Base-by-base conservation (phyloP, 2,888 invertebrate species). In the Eupithecia exiguata region DNA sequence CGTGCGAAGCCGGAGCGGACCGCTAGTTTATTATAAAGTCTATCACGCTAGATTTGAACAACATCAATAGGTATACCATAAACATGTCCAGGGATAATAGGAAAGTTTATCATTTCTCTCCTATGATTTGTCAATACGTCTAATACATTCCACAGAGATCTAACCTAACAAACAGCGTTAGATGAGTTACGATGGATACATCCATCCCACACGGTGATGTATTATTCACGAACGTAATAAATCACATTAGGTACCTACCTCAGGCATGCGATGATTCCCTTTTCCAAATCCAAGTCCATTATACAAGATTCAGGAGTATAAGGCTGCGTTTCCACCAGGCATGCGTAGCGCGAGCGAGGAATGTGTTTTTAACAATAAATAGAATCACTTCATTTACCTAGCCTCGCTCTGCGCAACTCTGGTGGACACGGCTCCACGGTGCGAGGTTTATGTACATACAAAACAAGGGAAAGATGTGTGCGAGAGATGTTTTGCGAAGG, bases 191-290 rank as follows among this genome's bases (percentile, higher is more conserved):
- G 88, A 87, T 84, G 85, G 85, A 86, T 86, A 84, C 77, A 83
- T 84, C 82, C 84, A 83, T 82, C 84, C 84, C 86, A 84, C 84
- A 83, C 83, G 82, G 82, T 83, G 80, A 90, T 90, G 88, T 86
- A 85, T 90, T 89, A 90, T 90, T 90, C 89, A 90, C 79, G 79
- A 75, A 75, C 79, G 85, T 87, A 85, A 90, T 90, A 89, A 90
- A 90, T 90, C 89, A 88, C 84, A 84, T 88, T 79, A 84, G 40
- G 84, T 83, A 83, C 84, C 4, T 46, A 46, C 78, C 83, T 84
- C 83, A 84, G 86, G 84, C 84, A 84, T 82, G 79, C 82, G 84
- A 87, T 87, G 84, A 87, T 87, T 86, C 84, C 83, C 80, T 82
- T 84, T 85, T 84, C 83, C 79, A 84, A 87, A 87, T 84, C 83